Percentiles rank a stretch among this genome's conserved stretches.
These are phyloP conservation scores for Epsilonema sp. DNA, from an alignment of 2,888 invertebrate species.

Conservation along the genomic window DNA sequence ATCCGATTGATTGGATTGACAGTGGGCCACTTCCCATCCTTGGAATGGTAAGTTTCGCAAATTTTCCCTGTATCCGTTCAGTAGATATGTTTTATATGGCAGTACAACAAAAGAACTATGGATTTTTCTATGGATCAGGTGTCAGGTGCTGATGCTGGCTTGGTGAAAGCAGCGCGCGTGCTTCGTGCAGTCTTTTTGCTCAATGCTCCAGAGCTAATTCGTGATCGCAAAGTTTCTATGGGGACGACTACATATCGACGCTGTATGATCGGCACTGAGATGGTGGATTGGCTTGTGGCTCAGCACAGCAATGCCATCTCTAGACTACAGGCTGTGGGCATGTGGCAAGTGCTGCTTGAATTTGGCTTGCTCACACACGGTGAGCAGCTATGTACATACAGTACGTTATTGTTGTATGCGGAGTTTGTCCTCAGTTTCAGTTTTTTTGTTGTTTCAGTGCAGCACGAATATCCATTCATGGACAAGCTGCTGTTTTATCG, in stretches of 20 bases:
- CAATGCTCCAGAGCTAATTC: conserved; percentile 42
- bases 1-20: too few relatives aligned
- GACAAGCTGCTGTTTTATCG: conserved; percentile 63
- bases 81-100: too few relatives aligned
- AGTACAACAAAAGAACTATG: too few relatives aligned
- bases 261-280: conserved; percentile 52
- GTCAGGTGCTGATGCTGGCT: conserved; percentile 47
- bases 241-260: conserved; percentile 22
- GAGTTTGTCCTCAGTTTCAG: too few relatives aligned
- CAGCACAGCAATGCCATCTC: conserved; percentile 38
- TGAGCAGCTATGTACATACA: conserved; percentile 30
- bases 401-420: too few relatives aligned
- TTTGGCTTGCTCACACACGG: conserved; percentile 54
- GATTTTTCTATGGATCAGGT: too few relatives aligned
- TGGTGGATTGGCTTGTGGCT: conserved; percentile 53
- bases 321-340: conserved; percentile 51
- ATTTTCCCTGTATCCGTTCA: too few relatives aligned
- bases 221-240: conserved; percentile 40
- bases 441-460: conserved; percentile 46
- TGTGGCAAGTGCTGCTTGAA: conserved; percentile 59
- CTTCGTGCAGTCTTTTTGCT: conserved; percentile 45
- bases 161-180: conserved; percentile 49
- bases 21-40: too few relatives aligned
- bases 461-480: conserved; percentile 55
- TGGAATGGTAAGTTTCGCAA: too few relatives aligned